Evolutionary conservation across 2,113 vertebrate species (phyloP), one percentile per base, ranked within the genome.

Genomic region (Heloderma charlesbogerti): DNA sequence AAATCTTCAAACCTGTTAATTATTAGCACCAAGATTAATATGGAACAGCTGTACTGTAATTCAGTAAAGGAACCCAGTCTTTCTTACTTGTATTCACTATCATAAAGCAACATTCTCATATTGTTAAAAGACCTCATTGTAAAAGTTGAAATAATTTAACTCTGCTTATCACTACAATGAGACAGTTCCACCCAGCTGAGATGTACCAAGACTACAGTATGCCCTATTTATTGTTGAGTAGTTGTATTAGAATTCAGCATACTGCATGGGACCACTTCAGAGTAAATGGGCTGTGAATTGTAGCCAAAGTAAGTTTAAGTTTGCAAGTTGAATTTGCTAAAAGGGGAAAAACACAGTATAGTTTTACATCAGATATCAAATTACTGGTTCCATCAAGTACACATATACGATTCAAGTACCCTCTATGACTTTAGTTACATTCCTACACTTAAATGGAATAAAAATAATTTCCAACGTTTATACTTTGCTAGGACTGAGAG

Each of bases 21-120:
- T 86, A 90, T 31, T 15, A 93, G 94, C 91, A 93, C 91, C 89
- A 72, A 81, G 0, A 66, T 82, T 84, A 86, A 88, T 37, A 54
- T 63, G 69, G 81, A 88, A 86, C 54, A 86, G 34, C 88, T 79
- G 31, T 54, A 92, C 15, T 0, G 37, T 40, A 69, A 54, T 87
- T 0, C 0, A 75, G 80, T 66, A 86, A 67, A 72, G 22, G 40
- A 82, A 83, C 2, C n/a, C 43, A 66, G 20, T 40, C 45, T 45
- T 83, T 79, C 45, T 84, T 89, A 51, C n/a, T 63, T 88, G 40
- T 0, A 0, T 31, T 89, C 60, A 37, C 77, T 91, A 71, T 20
- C 71, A 77, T 82, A 67, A 0, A 79, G 63, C 86, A 87, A 92
- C 29, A 87, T 31, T 80, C 84, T 74, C 89, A 8, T 48, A 66